Conservation (phyloP, 1,140 invertebrate species). For the Arctopsyche grandis region DNA sequence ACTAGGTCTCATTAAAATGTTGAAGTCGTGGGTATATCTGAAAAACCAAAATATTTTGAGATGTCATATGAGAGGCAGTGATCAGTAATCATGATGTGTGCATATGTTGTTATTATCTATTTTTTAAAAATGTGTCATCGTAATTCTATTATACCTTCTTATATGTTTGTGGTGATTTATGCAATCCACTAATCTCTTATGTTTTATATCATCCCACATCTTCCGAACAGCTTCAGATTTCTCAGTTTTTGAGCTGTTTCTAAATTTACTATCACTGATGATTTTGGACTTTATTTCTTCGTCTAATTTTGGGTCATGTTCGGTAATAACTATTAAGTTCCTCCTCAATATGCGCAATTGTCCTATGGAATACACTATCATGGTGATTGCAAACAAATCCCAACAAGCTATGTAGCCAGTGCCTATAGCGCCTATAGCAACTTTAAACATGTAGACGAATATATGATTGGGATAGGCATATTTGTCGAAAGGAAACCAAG, state of each 20-base stretch:
- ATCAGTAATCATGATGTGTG: too few relatives aligned
- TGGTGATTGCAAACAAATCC: constrained; percentile 50
- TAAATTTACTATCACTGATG: not conserved
- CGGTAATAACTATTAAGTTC: constrained; percentile 42
- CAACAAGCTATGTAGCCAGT: constrained; percentile 51
- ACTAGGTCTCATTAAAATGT: constrained; percentile 55
- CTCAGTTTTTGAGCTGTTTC: constrained; percentile 1
- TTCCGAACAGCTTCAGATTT: not conserved
- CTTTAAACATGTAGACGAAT: constrained; percentile 48
- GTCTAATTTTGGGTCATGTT: not conserved
- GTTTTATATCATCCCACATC: constrained; percentile 27
- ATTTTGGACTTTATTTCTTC: not conserved
- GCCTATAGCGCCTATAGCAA: constrained; percentile 49
- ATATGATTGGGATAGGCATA: constrained; percentile 45
- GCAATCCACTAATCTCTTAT: constrained; percentile 48
- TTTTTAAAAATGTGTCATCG: too few relatives aligned
- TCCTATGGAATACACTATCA: constrained; percentile 54
- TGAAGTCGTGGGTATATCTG: constrained; percentile 55
- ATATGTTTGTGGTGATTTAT: constrained; percentile 53
- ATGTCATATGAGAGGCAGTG: not conserved
- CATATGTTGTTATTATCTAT: too few relatives aligned
- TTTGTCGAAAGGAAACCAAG: constrained; percentile 56
- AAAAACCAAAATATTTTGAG: not conserved
- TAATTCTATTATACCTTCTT: not conserved
- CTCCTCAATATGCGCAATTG: constrained; percentile 51